phyloP scores from a whole-genome alignment of 2,113 vertebrate genomes.

The Dicaeum eximium region DNA sequence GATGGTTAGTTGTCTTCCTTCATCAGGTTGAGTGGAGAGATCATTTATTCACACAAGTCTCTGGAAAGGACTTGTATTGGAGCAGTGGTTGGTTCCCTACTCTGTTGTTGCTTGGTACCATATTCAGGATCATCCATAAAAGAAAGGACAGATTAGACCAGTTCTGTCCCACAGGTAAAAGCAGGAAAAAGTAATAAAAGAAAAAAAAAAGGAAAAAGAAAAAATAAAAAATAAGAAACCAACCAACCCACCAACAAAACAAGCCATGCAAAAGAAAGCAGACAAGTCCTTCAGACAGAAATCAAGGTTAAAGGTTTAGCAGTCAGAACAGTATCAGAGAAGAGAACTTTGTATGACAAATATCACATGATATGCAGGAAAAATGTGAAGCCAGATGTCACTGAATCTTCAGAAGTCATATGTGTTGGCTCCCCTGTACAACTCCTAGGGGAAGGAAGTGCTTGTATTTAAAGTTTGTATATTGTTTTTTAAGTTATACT shows the following conservation, averaged over 20 bases:
- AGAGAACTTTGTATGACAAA: neutral
- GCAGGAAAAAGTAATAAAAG: neutral
- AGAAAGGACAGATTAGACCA: neutral
- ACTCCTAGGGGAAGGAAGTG: neutral
- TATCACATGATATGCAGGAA: neutral
- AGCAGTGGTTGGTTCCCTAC: neutral
- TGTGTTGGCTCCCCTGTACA: neutral
- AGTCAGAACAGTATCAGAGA: neutral
- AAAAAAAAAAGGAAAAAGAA: no score
- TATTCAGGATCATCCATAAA: neutral
- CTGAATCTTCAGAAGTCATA: neutral
- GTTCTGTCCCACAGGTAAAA: neutral
- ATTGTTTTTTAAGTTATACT: neutral
- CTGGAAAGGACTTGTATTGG: neutral
- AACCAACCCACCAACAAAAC: neutral
- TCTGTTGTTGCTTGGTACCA: neutral
- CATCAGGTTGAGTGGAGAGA: neutral
- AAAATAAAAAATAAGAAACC: neutral
- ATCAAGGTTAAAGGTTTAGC: neutral
- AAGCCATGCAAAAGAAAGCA: neutral
- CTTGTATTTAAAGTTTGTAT: neutral
- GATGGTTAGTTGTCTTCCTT: neutral
- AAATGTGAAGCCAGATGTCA: neutral
- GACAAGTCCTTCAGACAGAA: neutral
- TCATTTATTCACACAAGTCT: neutral